A percentile compares a stretch with the other conserved stretches of the same genome.
phyloP scores from a whole-genome alignment of 2,888 invertebrate genomes.

The Asteroscopus sphinx region DNA sequence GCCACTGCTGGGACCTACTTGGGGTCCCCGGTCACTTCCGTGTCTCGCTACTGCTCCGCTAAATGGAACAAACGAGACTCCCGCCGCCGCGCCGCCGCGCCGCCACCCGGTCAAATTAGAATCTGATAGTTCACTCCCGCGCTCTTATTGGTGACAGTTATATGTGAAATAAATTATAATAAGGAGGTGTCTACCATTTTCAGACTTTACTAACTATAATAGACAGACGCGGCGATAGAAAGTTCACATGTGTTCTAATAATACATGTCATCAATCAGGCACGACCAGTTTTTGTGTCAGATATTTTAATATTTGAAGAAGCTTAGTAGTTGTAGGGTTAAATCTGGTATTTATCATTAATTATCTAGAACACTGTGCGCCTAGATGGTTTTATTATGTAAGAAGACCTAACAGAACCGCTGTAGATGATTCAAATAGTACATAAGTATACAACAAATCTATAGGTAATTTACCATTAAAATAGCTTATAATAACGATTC shows the following conservation, averaged over 20 bases:
- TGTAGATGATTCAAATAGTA: conserved; percentile 45
- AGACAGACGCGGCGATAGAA: neutral
- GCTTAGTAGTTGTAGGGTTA: conserved; percentile 41
- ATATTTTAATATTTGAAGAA: conserved; percentile 14
- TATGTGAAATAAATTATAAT: conserved; percentile 39
- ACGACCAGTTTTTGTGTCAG: conserved; percentile 25
- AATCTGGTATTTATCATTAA: conserved; percentile 46
- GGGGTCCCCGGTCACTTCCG: conserved; percentile 70
- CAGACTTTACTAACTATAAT: neutral
- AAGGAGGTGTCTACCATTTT: conserved; percentile 5
- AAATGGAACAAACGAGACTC: conserved; percentile 67
- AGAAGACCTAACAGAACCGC: conserved; percentile 40
- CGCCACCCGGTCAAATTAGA: conserved; percentile 53
- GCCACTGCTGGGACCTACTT: conserved; percentile 69
- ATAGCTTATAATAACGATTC: conserved; percentile 16
- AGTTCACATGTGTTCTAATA: conserved; percentile 10
- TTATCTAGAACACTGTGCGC: conserved; percentile 39
- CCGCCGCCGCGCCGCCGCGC: no score
- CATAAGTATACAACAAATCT: conserved; percentile 29
- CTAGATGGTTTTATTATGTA: conserved; percentile 50
- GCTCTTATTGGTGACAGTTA: conserved; percentile 52
- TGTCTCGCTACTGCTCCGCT: conserved; percentile 63
- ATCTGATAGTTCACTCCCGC: conserved; percentile 53
- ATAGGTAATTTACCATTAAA: conserved; percentile 30
- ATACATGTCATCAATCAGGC: conserved; percentile 28